Evolutionary conservation across 2,888 invertebrate genomes (phyloP), one percentile per base, ranked within the genome.

Genomic region (Scotopteryx bipunctaria): DNA sequence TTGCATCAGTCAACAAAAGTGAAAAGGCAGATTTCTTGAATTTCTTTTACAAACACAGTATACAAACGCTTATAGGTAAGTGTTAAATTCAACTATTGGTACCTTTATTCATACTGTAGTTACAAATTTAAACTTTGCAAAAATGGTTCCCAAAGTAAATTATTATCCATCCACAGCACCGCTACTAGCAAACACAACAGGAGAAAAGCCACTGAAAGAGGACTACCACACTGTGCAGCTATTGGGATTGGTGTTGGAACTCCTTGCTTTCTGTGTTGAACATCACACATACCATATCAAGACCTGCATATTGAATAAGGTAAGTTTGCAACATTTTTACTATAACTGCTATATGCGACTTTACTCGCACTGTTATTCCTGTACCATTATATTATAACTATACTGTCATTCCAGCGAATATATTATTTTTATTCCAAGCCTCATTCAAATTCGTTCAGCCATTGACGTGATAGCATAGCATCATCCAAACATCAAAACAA

Each of bases 221-320:
- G 99, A 99, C 86, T 98, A 98, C 83, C 95, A 97, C 86, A 98
- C 98, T 46, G 99, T 99, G 64, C 99, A 99, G 91, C 92, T 99
- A 60, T 91, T 99, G 62, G 97, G 98, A 47, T 92, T 99, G 65
- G 98, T 99, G 59, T 90, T 99, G 70, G 99, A 99, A 83, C 92
- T 99, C 67, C 91, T 99, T 62, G 96, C 98, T 29, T 99, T 99
- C 91, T 99, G 99, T 90, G 98, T 99, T 38, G 99, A 99, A 83
- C 99, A 99, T 91, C 99, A 99, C 91, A 97, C 97, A 52, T 98
- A 98, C 92, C 98, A 99, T 91, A 98, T 99, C 86, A 98, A 99
- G 85, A 98, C 98, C 82, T 99, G 98, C 91, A 96, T 99, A 86
- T 93, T 99, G 76, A 97, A 97, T 91, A 98, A 98, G 91, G 91